Evolutionary conservation across 2,113 vertebrate genomes (phyloP).

Genomic region (Tiliqua scincoides): DNA sequence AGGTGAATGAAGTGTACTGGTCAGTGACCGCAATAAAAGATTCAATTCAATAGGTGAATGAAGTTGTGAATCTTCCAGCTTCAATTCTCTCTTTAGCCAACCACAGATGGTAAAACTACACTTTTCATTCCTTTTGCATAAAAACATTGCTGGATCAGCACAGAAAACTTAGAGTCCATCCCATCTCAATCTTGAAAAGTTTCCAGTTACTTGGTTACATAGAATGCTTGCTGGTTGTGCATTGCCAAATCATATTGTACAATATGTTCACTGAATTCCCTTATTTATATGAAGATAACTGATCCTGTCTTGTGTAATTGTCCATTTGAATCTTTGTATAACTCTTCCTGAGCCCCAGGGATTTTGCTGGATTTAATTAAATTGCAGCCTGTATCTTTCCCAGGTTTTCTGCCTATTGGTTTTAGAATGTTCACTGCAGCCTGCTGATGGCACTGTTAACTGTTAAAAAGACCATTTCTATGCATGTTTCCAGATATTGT

Average conservation of each 20-base stretch:
- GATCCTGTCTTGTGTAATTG: background rate
- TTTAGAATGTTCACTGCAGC: background rate
- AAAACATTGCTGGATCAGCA: background rate
- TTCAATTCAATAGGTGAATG: constrained; percentile 12
- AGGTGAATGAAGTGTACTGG: background rate
- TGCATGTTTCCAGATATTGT: background rate
- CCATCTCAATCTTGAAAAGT: background rate
- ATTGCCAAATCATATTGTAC: constrained; percentile 4
- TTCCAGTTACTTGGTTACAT: background rate
- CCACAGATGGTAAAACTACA: background rate
- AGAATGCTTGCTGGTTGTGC: background rate
- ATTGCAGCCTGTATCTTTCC: background rate
- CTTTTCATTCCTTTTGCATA: constrained; percentile 25
- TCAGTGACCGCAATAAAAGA: too few species aligned
- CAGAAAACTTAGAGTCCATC: background rate
- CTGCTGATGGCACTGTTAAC: background rate
- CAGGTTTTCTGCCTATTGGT: background rate
- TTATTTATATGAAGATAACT: background rate
- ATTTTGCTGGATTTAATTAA: background rate
- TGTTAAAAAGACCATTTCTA: background rate
- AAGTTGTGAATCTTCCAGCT: background rate
- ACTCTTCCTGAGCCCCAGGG: background rate
- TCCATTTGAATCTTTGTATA: background rate
- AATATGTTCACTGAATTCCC: background rate
- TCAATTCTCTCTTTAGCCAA: background rate